These are phyloP conservation scores for Phallusia fumigata DNA, from an alignment of 23 tunicate species.

Conservation along the genomic window DNA sequence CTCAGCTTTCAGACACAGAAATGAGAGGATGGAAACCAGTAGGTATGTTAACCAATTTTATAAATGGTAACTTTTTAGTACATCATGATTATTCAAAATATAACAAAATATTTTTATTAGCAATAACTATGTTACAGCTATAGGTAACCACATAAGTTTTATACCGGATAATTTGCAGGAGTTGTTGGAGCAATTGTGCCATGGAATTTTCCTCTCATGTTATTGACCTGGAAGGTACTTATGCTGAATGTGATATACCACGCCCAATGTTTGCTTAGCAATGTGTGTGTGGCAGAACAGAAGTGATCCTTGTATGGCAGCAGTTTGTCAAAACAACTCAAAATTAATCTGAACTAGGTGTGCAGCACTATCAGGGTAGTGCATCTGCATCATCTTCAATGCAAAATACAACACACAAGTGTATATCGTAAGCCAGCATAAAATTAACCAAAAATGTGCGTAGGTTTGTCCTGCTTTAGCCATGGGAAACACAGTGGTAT, in stretches of 20 bases:
- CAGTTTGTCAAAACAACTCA: no score
- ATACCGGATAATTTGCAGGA: constrained; percentile 22
- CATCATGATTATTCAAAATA: no score
- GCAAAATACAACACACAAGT: no score
- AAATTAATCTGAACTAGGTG: no score
- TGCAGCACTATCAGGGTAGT: background rate
- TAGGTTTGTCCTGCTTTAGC: constrained; percentile 95
- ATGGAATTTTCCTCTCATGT: constrained; percentile 97
- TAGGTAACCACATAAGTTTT: no score
- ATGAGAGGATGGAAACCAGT: constrained; percentile 98
- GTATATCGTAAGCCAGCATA: background rate
- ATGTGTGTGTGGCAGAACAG: background rate
- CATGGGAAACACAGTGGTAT: constrained; percentile 95
- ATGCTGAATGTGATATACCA: background rate
- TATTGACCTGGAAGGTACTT: constrained; percentile 92
- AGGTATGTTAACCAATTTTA: no score
- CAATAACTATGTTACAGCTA: no score
- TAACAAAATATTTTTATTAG: background rate
- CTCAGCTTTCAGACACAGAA: constrained; percentile 76
- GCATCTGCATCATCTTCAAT: no score
- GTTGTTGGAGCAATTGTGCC: constrained; percentile 99
- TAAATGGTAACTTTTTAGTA: no score
- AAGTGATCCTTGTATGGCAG: no score
- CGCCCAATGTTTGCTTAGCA: background rate
- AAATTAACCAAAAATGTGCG: background rate